Conservation (phyloP, 2,888 invertebrate species). For the Torymus texanus region DNA sequence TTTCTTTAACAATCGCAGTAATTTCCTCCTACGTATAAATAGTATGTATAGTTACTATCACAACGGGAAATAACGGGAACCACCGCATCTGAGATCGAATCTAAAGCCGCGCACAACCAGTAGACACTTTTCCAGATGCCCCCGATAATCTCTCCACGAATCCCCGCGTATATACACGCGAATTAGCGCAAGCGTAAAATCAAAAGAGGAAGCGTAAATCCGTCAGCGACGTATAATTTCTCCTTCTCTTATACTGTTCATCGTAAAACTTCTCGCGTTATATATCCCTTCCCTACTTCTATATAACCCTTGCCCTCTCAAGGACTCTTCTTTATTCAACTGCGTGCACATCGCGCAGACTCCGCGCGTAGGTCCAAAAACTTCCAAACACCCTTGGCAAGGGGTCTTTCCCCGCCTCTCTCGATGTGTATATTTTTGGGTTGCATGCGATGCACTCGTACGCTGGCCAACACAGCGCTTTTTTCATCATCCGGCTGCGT, state of each 20-base stretch:
- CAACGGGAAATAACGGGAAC: too few relatives aligned
- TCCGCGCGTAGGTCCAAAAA: slow-evolving; percentile 62
- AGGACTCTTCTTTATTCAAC: slow-evolving; percentile 3
- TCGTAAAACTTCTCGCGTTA: slow-evolving; percentile 6
- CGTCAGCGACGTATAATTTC: slow-evolving; percentile 22
- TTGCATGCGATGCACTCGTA: slow-evolving; percentile 54
- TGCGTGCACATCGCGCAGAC: too few relatives aligned
- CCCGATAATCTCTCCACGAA: too few relatives aligned
- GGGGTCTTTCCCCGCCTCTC: slow-evolving; percentile 63
- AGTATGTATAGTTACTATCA: too few relatives aligned
- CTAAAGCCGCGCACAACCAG: too few relatives aligned
- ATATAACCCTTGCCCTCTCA: slow-evolving; percentile 63
- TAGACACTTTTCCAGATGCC: too few relatives aligned
- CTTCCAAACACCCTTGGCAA: slow-evolving; percentile 72
- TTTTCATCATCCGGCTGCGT: slow-evolving; percentile 58
- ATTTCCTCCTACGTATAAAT: too few relatives aligned
- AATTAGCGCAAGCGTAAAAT: background rate
- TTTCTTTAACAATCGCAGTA: too few relatives aligned
- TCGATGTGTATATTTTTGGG: slow-evolving; percentile 50
- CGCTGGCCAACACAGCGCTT: slow-evolving; percentile 63
- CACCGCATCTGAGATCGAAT: too few relatives aligned
- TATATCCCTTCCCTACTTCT: too few relatives aligned
- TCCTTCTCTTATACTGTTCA: background rate
- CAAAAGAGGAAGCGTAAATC: slow-evolving; percentile 46
- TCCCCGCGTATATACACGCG: too few relatives aligned